These are phyloP conservation scores for Trilocha varians DNA, from an alignment of 2,888 invertebrate genomes.

Conservation along the genomic window DNA sequence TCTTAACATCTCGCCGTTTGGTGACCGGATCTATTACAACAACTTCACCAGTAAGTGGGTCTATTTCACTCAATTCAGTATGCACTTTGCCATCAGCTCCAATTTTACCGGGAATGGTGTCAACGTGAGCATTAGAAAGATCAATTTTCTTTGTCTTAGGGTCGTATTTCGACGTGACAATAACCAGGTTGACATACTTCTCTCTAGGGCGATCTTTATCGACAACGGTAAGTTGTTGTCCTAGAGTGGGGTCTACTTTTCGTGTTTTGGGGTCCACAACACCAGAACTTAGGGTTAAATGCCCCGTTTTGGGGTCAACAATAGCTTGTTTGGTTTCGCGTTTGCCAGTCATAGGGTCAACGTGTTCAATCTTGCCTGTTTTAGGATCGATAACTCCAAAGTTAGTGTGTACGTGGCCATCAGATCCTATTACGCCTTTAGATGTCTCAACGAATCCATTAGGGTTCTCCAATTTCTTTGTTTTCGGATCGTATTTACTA, in stretches of 20 bases:
- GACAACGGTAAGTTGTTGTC: constrained; percentile 62
- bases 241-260: constrained; percentile 58
- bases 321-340: constrained; percentile 69
- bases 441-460: constrained; percentile 64
- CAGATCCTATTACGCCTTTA: constrained; percentile 45
- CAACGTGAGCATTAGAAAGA: constrained; percentile 51
- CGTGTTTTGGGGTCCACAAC: constrained; percentile 71
- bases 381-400: constrained; percentile 67
- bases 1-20: constrained; percentile 72
- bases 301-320: constrained; percentile 63
- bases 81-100: constrained; percentile 65
- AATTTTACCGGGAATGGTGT: constrained; percentile 37
- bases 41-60: constrained; percentile 68
- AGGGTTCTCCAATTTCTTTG: constrained; percentile 63
- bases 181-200: constrained; percentile 46
- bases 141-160: constrained; percentile 52
- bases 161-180: constrained; percentile 66
- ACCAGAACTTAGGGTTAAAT: constrained; percentile 61
- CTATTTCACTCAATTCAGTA: constrained; percentile 69
- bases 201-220: constrained; percentile 36
- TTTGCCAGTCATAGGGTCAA: constrained; percentile 68
- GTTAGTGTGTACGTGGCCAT: constrained; percentile 64
- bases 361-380: constrained; percentile 66
- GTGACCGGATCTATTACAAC: constrained; percentile 72
- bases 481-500: constrained; percentile 69